Conservation (phyloP, 64 coral and sea anemone genomes). For the Cladopsammia gracilis region DNA sequence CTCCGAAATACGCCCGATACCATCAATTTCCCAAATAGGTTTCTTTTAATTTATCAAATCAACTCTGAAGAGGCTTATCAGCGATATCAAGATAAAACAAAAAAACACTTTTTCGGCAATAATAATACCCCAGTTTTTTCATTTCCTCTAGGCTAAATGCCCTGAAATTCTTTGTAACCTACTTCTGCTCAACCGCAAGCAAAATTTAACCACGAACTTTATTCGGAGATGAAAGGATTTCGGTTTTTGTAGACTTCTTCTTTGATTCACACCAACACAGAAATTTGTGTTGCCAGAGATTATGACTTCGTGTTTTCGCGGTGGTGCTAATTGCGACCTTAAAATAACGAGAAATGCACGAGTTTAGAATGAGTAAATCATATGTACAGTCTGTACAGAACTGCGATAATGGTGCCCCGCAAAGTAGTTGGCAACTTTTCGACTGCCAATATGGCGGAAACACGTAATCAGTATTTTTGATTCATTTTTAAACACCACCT, state of each 20-base stretch:
- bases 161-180: not conserved
- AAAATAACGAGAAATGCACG: not conserved
- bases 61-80: conserved; percentile 41
- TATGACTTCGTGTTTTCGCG: not conserved
- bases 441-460: not conserved
- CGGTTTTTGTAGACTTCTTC: not conserved
- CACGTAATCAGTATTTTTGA: not conserved
- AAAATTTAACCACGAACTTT: not conserved
- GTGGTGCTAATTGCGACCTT: conserved; percentile 49
- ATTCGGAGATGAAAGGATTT: not conserved
- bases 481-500: conserved; percentile 27
- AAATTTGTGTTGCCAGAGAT: not conserved
- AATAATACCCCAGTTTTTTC: not conserved
- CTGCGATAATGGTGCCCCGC: not conserved
- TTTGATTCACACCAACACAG: not conserved
- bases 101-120: not conserved
- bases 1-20: not conserved
- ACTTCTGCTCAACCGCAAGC: not conserved
- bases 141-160: not conserved
- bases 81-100: not conserved
- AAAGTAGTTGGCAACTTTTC: not conserved
- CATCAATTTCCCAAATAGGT: conserved; percentile 17
- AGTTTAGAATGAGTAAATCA: conserved; percentile 17
- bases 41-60: conserved; percentile 22
- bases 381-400: not conserved